These are phyloP conservation scores for Cardinalis cardinalis DNA, from an alignment of 2,113 vertebrate species.

Conservation along the genomic window DNA sequence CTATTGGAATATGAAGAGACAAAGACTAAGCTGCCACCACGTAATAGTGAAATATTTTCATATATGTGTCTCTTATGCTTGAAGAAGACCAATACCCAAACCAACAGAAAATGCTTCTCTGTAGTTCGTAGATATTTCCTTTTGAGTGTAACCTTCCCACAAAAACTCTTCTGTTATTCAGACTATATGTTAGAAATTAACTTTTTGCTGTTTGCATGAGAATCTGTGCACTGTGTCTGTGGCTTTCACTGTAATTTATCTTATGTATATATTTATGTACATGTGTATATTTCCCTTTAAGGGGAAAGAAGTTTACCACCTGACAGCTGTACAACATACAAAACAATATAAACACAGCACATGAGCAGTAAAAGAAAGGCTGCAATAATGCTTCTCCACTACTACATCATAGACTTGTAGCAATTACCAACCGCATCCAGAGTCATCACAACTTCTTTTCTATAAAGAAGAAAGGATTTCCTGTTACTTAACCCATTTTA, in stretches of 20 bases:
- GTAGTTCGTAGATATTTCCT: background rate
- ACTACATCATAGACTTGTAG: background rate
- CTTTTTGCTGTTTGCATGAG: background rate
- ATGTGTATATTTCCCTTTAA: background rate
- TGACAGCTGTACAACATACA: background rate
- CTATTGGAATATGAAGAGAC: background rate
- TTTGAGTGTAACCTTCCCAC: background rate
- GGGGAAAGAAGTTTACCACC: background rate
- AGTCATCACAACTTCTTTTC: background rate
- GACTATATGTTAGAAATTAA: background rate
- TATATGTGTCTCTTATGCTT: background rate
- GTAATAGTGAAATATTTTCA: background rate
- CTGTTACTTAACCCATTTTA: background rate
- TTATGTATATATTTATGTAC: background rate
- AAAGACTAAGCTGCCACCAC: background rate
- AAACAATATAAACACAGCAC: background rate
- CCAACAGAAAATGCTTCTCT: background rate
- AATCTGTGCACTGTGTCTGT: background rate
- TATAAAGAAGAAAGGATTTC: background rate
- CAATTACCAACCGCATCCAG: background rate
- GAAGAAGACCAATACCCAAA: background rate
- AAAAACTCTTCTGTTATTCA: background rate
- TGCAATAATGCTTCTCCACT: rapidly evolving
- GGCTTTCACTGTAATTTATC: background rate
- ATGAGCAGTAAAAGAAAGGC: background rate